Percentiles rank a stretch among this genome's conserved stretches.
These are phyloP conservation scores for Tinea semifulvella DNA, from an alignment of 2,888 invertebrate species.

Conservation along the genomic window DNA sequence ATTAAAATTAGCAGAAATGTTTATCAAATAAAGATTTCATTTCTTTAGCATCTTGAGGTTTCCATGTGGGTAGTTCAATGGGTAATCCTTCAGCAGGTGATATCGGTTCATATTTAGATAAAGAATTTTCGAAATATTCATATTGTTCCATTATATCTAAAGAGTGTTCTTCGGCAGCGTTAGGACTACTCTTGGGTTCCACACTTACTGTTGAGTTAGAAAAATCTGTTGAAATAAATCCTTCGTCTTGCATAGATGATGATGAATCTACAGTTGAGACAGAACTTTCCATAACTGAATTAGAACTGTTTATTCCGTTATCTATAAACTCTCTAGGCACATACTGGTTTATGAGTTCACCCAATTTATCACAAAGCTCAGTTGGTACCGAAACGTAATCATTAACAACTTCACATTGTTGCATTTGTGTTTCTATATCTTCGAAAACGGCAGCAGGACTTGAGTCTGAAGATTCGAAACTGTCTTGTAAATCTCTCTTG, in stretches of 20 bases:
- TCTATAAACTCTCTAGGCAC: constrained; percentile 5
- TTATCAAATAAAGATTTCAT: constrained; percentile 6
- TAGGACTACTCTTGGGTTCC: not conserved
- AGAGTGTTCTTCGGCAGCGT: not conserved
- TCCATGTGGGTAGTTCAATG: constrained; percentile 14
- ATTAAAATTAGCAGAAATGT: constrained; percentile 6
- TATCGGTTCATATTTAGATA: constrained; percentile 15
- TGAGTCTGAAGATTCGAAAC: not conserved
- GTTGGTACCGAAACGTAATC: not conserved
- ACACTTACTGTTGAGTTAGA: not conserved
- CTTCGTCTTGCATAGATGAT: not conserved
- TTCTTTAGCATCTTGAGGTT: constrained; percentile 17
- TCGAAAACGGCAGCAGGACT: not conserved
- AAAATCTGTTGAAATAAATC: not conserved
- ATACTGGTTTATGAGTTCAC: constrained; percentile 4
- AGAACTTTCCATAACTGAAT: constrained; percentile 1
- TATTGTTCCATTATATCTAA: not conserved
- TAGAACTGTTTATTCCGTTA: not conserved
- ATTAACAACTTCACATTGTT: constrained; percentile 5
- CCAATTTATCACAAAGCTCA: constrained; percentile 5
- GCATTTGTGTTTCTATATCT: constrained; percentile 1
- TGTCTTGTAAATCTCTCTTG: constrained; percentile 15
- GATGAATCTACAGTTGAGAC: not conserved
- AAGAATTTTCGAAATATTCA: not conserved
- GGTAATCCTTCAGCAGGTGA: constrained; percentile 11